Evolutionary conservation across 2,113 vertebrate genomes (phyloP).

Genomic region (Microtus pennsylvanicus): DNA sequence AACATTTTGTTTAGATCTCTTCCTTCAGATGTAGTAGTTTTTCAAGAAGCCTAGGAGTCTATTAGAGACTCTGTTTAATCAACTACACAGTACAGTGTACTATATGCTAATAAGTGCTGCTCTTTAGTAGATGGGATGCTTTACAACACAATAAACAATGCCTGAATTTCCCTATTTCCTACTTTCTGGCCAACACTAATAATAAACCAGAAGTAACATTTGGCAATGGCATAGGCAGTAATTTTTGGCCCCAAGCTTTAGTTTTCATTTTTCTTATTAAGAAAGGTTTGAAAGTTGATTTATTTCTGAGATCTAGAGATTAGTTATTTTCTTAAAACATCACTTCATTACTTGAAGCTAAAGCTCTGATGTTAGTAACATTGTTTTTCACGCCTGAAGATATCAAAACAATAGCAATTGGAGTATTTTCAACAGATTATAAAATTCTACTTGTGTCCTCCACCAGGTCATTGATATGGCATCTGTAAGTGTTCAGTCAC

Average conservation of each 20-base stretch:
- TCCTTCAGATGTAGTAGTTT: not conserved
- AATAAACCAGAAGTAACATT: not conserved
- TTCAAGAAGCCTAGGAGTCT: not conserved
- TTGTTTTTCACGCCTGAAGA: too few relatives aligned
- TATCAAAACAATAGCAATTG: too few relatives aligned
- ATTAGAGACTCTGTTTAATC: not conserved
- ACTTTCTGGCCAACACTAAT: not conserved
- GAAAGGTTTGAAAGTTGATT: not conserved
- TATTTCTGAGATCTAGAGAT: not conserved
- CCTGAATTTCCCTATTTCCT: not conserved
- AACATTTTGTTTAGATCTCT: not conserved
- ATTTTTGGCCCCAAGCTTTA: not conserved
- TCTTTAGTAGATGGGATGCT: not conserved
- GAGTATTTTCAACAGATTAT: not conserved
- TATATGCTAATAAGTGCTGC: not conserved
- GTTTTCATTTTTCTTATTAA: not conserved
- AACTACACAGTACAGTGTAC: not conserved
- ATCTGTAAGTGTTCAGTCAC: not conserved
- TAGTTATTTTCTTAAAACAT: too few relatives aligned
- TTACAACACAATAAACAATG: not conserved
- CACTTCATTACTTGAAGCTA: not conserved
- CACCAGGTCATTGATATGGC: too few relatives aligned
- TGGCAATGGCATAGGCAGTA: not conserved
- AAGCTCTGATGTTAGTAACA: not conserved
- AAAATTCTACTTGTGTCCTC: not conserved